Base-by-base conservation (phyloP, 2,888 invertebrate species). In the Scaeva pyrastri region DNA sequence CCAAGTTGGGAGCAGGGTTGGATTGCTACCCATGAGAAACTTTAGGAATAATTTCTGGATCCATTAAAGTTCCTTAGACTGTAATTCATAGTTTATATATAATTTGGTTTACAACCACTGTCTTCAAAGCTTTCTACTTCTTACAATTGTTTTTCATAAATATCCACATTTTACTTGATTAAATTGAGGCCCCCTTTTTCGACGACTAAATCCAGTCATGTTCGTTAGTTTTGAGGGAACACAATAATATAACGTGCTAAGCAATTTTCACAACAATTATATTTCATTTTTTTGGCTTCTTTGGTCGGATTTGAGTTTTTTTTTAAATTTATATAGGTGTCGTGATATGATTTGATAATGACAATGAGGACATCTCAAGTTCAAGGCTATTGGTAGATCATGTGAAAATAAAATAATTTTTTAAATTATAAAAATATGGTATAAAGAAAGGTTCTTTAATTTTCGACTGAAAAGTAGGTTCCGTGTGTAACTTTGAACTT, bases 281-380 rank as follows among this genome's bases (percentile, higher is more conserved):
- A 62, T 68, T 68, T 78, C 50, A 84, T 14, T 77, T 58, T 74
- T 48, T 79, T 74, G 70, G 74, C 79, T 60, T 50, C 48, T 26
- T 14, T 58, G 16, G 21, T 39, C 64, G 48, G 60, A 62, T 60
- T 36, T 43, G 5, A 6, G 60, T 43, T 74, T 48, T 74, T 58
- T 50, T 55, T 16, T 43, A 10, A 21, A 41, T 48, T 58, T 23
- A 21, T 2, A 73, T 16, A 3, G 2, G 14, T 74, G 62, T 70
- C 60, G 60, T 64, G 66, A 48, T 31, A 48, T 60, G 43, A 45
- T 16, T 43, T 64, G 45, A 23, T 21, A 58, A 21, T 60, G 71
- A 14, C 23, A 55, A 36, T 77, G 73, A 31, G 31, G 72, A 62
- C 60, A 55, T 70, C 71, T 84, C 79, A 84, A 79, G 74, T 79